A percentile compares a stretch with the other conserved stretches of the same genome.
phyloP scores from a whole-genome alignment of 2,113 vertebrate genomes.

The Chaetodon auriga region DNA sequence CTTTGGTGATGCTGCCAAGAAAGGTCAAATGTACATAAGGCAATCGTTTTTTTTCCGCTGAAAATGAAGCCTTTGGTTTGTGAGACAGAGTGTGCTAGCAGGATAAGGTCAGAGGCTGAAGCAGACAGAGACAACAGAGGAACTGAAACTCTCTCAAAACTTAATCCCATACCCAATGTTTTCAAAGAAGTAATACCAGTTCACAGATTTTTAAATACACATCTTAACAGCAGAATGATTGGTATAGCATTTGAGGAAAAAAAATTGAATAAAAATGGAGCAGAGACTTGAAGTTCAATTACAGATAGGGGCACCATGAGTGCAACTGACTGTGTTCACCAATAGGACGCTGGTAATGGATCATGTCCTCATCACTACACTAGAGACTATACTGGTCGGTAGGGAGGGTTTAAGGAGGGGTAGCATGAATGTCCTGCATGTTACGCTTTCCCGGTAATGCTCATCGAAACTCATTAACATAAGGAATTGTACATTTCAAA shows the following conservation, averaged over 20 bases:
- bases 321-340: neutral
- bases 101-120: constrained; percentile 4
- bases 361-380: neutral
- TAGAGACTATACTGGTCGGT: neutral
- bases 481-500: neutral
- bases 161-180: neutral
- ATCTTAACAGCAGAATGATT: neutral
- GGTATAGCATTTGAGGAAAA: neutral
- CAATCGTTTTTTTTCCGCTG: constrained; percentile 37
- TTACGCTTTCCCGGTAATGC: neutral
- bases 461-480: neutral
- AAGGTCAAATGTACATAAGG: constrained; percentile 33
- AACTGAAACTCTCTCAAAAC: constrained; percentile 28
- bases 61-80: constrained; percentile 14
- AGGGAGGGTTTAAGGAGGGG: neutral
- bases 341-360: neutral
- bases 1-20: constrained; percentile 68
- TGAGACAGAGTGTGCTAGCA: neutral
- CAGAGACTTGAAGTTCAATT: neutral
- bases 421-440: neutral
- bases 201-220: neutral
- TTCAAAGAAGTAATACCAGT: constrained; percentile 2
- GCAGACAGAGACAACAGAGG: neutral
- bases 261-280: neutral
- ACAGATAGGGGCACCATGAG: neutral